These are phyloP conservation scores for Seira sanloemensis DNA, from an alignment of 2,888 invertebrate genomes.

Conservation along the genomic window DNA sequence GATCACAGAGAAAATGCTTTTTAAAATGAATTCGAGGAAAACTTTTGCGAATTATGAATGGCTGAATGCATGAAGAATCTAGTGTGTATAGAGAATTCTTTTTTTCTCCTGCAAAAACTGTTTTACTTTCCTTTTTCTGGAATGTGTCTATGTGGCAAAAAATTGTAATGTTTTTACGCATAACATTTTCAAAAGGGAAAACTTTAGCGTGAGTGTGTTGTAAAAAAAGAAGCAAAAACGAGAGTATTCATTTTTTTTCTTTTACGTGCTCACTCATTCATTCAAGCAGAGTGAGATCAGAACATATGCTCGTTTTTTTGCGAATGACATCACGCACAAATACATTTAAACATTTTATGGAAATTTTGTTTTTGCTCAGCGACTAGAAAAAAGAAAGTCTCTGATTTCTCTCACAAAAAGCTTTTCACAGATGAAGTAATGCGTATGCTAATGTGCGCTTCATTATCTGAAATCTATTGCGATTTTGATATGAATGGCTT, in stretches of 20 bases:
- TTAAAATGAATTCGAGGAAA: constrained; percentile 40
- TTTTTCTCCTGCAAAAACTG: background rate
- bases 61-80: constrained; percentile 25
- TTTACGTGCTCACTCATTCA: constrained; percentile 34
- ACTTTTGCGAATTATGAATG: constrained; percentile 45
- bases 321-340: constrained; percentile 28
- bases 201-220: no score
- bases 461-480: background rate
- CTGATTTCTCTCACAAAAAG: background rate
- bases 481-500: no score
- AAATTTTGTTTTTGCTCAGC: constrained; percentile 27
- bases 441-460: constrained; percentile 5
- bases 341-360: constrained; percentile 45
- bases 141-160: constrained; percentile 15
- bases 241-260: background rate
- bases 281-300: constrained; percentile 16
- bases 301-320: constrained; percentile 39
- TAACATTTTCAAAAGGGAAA: background rate
- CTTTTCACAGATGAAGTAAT: constrained; percentile 2
- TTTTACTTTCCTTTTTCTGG: constrained; percentile 1
- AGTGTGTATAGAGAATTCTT: background rate
- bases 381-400: constrained; percentile 3
- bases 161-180: constrained; percentile 9
- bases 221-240: background rate
- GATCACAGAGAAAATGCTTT: constrained; percentile 5